Conservation (phyloP, 1,140 invertebrate species). For the Colletes latitarsis region DNA sequence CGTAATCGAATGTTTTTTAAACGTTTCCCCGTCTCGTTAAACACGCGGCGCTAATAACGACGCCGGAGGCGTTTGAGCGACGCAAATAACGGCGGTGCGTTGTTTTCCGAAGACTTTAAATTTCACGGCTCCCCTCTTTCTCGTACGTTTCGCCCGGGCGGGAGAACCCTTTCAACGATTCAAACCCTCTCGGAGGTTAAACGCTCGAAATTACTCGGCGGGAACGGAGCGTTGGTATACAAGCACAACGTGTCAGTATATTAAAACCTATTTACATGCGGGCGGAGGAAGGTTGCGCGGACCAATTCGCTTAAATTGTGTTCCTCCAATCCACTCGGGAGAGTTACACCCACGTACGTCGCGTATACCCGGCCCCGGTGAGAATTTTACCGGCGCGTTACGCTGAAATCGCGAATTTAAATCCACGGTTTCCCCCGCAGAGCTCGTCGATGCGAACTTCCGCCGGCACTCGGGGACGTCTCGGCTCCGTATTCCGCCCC, state of each 20-base stretch:
- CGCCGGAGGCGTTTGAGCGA: conserved; percentile 35
- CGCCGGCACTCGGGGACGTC: not conserved
- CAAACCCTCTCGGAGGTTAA: conserved; percentile 53
- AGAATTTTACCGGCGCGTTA: conserved; percentile 12
- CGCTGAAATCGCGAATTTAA: conserved; percentile 3
- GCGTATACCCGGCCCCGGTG: not conserved
- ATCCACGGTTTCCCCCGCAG: not conserved
- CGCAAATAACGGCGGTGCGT: conserved; percentile 40
- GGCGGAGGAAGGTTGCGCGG: conserved; percentile 26
- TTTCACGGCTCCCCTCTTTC: conserved; percentile 19
- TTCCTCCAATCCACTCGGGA: conserved; percentile 52
- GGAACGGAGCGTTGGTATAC: conserved; percentile 49
- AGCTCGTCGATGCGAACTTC: not conserved
- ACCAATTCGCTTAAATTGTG: conserved; percentile 68
- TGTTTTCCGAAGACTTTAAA: conserved; percentile 51
- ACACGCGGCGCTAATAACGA: not conserved
- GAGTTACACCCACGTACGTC: conserved; percentile 37
- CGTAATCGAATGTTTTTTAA: conserved; percentile 5
- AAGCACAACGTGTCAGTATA: conserved; percentile 59
- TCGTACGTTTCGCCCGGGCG: not conserved
- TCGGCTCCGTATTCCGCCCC: too few species aligned
- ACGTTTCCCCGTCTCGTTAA: conserved; percentile 9
- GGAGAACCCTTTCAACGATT: conserved; percentile 51
- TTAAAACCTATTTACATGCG: conserved; percentile 67
- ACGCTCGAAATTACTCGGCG: conserved; percentile 68